Percentiles rank a stretch among this genome's conserved stretches.
Conservation (phyloP, 2,113 vertebrate genomes). For the Collichthys lucidus region DNA sequence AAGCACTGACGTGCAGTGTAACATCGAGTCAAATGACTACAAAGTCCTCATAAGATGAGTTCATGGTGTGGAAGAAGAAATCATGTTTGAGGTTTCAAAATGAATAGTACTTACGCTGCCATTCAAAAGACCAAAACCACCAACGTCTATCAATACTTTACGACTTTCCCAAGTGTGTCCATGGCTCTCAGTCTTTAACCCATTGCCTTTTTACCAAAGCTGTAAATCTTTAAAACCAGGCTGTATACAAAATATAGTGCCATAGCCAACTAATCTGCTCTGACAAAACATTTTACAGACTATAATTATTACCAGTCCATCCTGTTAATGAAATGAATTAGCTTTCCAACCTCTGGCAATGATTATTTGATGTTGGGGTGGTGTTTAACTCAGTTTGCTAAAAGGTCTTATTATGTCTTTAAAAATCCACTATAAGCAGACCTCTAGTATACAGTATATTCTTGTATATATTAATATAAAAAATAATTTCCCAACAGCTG, state of each 20-base stretch:
- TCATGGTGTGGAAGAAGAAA: conserved; percentile 6
- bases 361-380: no score
- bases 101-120: background rate
- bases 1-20: conserved; percentile 4
- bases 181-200: background rate
- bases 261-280: no score
- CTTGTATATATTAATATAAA: background rate
- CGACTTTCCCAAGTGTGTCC: background rate
- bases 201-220: background rate
- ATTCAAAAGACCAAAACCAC: background rate
- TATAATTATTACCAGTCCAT: no score
- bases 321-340: no score
- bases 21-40: background rate
- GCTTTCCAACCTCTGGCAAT: no score
- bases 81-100: background rate
- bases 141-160: background rate
- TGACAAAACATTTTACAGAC: no score
- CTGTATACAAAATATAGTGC: background rate
- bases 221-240: background rate
- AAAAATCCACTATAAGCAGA: no score
- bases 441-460: background rate
- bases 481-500: background rate
- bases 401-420: no score
- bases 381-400: no score
- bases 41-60: conserved; percentile 2